phyloP scores from a whole-genome alignment of 1,140 invertebrate species.

The Drosophila bifasciata region DNA sequence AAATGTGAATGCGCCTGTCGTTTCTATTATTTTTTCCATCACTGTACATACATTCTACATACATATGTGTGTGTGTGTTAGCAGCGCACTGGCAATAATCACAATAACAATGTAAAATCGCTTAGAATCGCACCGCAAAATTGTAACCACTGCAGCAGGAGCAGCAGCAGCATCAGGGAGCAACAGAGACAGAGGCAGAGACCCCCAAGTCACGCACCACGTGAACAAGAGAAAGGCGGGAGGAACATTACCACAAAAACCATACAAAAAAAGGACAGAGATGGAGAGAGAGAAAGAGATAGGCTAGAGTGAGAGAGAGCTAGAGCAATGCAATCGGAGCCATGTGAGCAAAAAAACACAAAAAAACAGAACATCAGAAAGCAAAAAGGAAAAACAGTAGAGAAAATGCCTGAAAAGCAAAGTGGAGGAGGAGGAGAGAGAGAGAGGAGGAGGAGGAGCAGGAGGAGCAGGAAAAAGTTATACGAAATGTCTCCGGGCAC shows the following conservation, averaged over 20 bases:
- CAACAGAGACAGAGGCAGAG: not conserved
- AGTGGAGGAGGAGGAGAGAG: too few relatives aligned
- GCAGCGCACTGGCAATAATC: constrained; percentile 63
- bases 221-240: too few relatives aligned
- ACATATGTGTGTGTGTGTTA: too few relatives aligned
- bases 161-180: not conserved
- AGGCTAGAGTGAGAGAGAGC: too few relatives aligned
- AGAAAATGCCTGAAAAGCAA: not conserved
- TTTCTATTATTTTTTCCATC: too few relatives aligned
- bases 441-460: constrained; percentile 10
- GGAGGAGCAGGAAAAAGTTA: constrained; percentile 56
- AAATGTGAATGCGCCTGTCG: too few relatives aligned
- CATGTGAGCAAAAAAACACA: not conserved
- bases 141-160: constrained; percentile 36
- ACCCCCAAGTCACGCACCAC: too few relatives aligned
- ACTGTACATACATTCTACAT: too few relatives aligned
- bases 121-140: constrained; percentile 79
- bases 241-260: too few relatives aligned
- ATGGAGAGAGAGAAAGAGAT: constrained; percentile 10
- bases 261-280: not conserved
- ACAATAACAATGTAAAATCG: constrained; percentile 82
- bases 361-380: not conserved
- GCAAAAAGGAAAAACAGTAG: constrained; percentile 11
- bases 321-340: constrained; percentile 51
- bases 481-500: constrained; percentile 76